phyloP scores from a whole-genome alignment of 2,797 vertebrate species.

The Heterohyrax brucei region DNA sequence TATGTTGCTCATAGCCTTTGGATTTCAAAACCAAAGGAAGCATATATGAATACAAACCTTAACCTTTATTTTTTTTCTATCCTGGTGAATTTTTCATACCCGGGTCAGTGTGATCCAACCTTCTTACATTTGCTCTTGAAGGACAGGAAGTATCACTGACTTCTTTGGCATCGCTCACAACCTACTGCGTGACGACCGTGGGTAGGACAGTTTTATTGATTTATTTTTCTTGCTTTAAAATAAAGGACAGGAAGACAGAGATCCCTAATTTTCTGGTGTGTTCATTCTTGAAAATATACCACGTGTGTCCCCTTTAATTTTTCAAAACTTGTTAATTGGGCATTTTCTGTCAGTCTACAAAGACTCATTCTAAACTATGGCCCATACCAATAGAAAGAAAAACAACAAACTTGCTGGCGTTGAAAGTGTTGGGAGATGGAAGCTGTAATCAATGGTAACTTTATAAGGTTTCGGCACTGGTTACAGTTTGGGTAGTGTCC shows the following conservation, averaged over 20 bases:
- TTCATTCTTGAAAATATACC: neutral
- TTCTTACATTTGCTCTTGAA: neutral
- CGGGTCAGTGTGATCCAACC: neutral
- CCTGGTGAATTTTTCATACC: neutral
- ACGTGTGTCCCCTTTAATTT: neutral
- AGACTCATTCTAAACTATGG: constrained; percentile 57
- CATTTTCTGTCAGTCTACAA: constrained; percentile 64
- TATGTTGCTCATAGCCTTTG: neutral
- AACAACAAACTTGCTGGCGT: constrained; percentile 64
- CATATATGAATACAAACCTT: neutral
- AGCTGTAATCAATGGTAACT: constrained; percentile 70
- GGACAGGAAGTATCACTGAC: neutral
- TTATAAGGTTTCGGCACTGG: constrained; percentile 60
- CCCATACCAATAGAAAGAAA: constrained; percentile 8
- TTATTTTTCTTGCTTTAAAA: neutral
- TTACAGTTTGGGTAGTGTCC: constrained; percentile 67
- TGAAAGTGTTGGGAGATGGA: constrained; percentile 52
- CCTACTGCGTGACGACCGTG: neutral
- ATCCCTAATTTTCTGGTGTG: neutral
- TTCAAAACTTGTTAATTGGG: constrained; percentile 51
- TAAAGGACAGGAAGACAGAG: neutral
- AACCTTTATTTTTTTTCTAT: neutral
- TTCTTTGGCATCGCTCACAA: neutral
- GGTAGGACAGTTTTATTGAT: neutral
- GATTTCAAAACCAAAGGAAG: constrained; percentile 11